These are phyloP conservation scores for Zonotrichia leucophrys DNA, from an alignment of 2,113 vertebrate genomes.

Conservation along the genomic window DNA sequence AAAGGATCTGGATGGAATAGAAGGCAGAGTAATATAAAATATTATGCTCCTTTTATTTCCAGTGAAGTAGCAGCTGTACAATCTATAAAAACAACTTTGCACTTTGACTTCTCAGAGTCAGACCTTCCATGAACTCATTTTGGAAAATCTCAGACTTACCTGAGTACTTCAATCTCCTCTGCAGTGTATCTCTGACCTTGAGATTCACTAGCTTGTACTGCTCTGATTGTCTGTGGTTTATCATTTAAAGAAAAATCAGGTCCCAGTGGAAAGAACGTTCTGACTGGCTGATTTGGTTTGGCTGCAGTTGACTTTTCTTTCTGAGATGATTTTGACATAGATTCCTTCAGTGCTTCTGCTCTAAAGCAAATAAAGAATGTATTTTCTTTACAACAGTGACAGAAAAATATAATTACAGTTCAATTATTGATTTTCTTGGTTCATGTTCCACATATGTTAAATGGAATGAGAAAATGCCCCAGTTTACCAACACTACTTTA, in stretches of 20 bases:
- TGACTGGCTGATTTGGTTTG: conserved; percentile 76
- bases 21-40: background rate
- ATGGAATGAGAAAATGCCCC: background rate
- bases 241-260: conserved; percentile 88
- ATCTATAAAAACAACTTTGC: background rate
- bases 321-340: conserved; percentile 78
- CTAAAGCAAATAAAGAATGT: conserved; percentile 70
- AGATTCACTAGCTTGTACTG: conserved; percentile 86
- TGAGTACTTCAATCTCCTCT: conserved; percentile 96
- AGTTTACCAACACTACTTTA: background rate
- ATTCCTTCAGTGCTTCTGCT: conserved; percentile 92
- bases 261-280: conserved; percentile 88
- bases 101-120: background rate
- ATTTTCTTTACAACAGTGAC: background rate
- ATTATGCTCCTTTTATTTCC: background rate
- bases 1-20: background rate
- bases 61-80: background rate
- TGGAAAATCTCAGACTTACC: conserved; percentile 72
- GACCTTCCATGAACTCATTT: background rate
- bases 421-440: background rate
- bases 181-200: conserved; percentile 90
- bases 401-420: background rate
- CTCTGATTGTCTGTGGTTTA: conserved; percentile 81
- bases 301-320: conserved; percentile 75
- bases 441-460: background rate